phyloP scores from a whole-genome alignment of 2,113 vertebrate genomes.

The Sterna hirundo region DNA sequence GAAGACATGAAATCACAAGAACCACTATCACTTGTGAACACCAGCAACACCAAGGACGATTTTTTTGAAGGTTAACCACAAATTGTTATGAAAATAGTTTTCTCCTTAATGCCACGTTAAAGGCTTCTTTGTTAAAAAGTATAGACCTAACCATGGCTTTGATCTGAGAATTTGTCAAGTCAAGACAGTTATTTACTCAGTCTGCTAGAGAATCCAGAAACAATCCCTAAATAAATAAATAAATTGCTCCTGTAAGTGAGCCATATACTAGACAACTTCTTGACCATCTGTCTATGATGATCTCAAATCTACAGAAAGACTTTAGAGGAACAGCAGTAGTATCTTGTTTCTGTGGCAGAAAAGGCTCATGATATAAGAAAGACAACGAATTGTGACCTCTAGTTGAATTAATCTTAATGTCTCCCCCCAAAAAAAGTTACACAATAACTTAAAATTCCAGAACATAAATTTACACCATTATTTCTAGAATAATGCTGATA shows the following conservation, averaged over 20 bases:
- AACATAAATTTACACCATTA: background rate
- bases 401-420: background rate
- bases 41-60: background rate
- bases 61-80: background rate
- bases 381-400: background rate
- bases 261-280: background rate
- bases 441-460: background rate
- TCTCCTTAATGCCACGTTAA: background rate
- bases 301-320: background rate
- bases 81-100: background rate
- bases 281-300: background rate
- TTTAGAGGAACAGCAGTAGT: background rate
- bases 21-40: background rate
- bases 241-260: background rate
- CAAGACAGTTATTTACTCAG: background rate
- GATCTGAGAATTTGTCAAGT: background rate
- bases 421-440: background rate
- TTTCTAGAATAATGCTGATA: background rate
- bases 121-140: background rate
- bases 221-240: fast-evolving
- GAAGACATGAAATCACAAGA: background rate
- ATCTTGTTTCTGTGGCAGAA: background rate
- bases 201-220: background rate
- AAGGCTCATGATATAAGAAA: background rate
- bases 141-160: background rate